These are phyloP conservation scores for Tauraco hartlaubi DNA, from an alignment of 2,797 vertebrate genomes.

Conservation along the genomic window DNA sequence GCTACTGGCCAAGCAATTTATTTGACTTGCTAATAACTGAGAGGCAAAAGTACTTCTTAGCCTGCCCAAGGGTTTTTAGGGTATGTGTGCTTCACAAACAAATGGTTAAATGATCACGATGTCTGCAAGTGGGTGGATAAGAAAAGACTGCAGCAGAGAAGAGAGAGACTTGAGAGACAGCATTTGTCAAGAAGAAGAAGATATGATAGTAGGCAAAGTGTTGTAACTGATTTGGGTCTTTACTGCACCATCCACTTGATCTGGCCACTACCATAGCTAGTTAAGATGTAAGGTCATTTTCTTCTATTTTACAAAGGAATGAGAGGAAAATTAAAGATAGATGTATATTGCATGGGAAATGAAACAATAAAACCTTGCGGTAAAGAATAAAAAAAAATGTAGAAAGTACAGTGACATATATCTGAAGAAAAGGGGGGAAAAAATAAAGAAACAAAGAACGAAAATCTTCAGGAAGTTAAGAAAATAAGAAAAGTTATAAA, in stretches of 20 bases:
- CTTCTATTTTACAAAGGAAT: not conserved
- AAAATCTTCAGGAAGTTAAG: not conserved
- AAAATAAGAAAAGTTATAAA: not conserved
- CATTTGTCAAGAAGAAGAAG: not conserved
- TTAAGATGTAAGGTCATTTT: not conserved
- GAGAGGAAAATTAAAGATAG: not conserved
- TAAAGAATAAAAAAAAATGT: not conserved
- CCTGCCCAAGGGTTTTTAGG: not conserved
- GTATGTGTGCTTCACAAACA: not conserved
- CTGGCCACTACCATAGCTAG: not conserved
- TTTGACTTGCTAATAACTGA: not conserved
- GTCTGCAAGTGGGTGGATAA: not conserved
- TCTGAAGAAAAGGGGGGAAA: fast-evolving
- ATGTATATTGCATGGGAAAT: not conserved
- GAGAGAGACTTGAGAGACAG: not conserved
- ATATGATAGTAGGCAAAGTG: not conserved
- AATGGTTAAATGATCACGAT: not conserved
- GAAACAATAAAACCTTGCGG: not conserved
- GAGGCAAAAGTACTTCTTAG: not conserved
- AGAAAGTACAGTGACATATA: not conserved
- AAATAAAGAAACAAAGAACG: not conserved
- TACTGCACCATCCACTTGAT: not conserved
- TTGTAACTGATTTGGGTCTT: not conserved
- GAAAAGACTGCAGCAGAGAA: not conserved
- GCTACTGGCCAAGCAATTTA: not conserved